phyloP scores from a whole-genome alignment of 2,113 vertebrate species.

The Gallinago jamesoni region DNA sequence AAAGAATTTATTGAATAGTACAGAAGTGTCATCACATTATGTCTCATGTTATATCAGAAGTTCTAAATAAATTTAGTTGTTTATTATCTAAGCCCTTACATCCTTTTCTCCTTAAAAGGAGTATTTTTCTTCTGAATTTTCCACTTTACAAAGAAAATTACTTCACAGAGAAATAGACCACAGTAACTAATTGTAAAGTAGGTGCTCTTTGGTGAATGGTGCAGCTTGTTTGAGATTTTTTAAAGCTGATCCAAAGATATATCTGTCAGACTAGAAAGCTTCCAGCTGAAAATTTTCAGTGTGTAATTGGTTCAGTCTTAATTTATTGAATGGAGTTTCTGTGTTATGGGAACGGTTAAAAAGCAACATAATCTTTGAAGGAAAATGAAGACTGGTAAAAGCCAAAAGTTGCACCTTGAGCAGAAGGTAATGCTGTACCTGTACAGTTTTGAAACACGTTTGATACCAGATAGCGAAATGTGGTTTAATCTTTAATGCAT shows the following conservation, averaged over 20 bases:
- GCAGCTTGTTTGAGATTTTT: neutral
- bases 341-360: slow-evolving; percentile 14
- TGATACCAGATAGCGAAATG: neutral
- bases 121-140: neutral
- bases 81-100: neutral
- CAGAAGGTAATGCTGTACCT: neutral
- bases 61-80: neutral
- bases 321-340: neutral
- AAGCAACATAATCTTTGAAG: slow-evolving; percentile 24
- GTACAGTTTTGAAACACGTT: slow-evolving; percentile 10
- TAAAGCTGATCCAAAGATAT: neutral
- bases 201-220: neutral
- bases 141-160: neutral
- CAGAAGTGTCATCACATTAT: neutral
- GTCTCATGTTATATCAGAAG: neutral
- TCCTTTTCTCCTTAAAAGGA: neutral
- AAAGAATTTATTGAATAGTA: neutral
- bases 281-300: neutral
- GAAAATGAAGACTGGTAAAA: slow-evolving; percentile 20
- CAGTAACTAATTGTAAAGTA: neutral
- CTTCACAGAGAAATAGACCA: neutral
- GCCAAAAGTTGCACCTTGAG: neutral
- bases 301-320: neutral
- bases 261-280: neutral
- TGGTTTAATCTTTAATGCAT: neutral